Evolutionary conservation across 2,888 invertebrate genomes (phyloP).

Genomic region (Scotopteryx bipunctaria): DNA sequence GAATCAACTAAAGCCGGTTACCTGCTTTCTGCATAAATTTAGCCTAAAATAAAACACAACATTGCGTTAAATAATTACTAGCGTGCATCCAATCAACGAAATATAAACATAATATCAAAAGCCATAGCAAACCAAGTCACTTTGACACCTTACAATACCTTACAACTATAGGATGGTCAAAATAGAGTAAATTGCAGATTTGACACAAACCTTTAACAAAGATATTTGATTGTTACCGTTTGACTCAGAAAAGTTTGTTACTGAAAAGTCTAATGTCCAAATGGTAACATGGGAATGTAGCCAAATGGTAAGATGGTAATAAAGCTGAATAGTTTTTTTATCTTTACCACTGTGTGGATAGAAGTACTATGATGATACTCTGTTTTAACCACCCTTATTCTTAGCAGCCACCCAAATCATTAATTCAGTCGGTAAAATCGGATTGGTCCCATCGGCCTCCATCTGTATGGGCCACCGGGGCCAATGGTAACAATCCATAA

Average conservation of each 20-base stretch:
- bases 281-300: no score
- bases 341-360: no score
- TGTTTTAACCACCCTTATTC: conserved; percentile 5
- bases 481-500: no score
- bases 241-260: no score
- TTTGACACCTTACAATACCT: conserved; percentile 45
- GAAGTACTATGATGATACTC: neutral
- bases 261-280: no score
- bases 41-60: conserved; percentile 30
- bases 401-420: conserved; percentile 53
- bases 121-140: conserved; percentile 51
- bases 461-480: no score
- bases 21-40: conserved; percentile 13
- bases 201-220: no score
- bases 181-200: no score
- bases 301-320: no score
- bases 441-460: no score
- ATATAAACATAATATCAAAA: conserved; percentile 40
- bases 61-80: conserved; percentile 41
- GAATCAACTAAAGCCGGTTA: neutral
- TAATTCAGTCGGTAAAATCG: conserved; percentile 75
- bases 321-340: no score
- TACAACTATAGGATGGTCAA: conserved; percentile 39
- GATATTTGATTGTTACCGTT: no score
- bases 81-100: conserved; percentile 45